Evolutionary conservation across 1,140 invertebrate genomes (phyloP).

Genomic region (Drosophila nannoptera): DNA sequence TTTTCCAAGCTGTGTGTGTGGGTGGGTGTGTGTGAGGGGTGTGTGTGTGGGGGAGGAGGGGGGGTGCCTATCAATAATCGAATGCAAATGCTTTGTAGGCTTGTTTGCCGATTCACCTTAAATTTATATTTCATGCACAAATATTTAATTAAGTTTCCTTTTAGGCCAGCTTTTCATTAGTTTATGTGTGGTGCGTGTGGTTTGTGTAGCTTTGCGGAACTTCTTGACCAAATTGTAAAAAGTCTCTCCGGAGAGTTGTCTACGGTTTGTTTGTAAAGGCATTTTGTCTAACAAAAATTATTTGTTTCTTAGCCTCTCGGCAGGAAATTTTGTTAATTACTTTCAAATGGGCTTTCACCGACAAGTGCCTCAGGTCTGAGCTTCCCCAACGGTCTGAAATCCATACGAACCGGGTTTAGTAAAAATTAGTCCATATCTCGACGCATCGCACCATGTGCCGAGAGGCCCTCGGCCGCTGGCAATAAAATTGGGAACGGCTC

Average conservation of each 20-base stretch:
- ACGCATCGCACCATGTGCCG: slow-evolving; percentile 1
- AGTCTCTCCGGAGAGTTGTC: slow-evolving; percentile 27
- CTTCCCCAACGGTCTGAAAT: background rate
- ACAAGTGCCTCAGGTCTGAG: slow-evolving; percentile 1
- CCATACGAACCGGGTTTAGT: too few species aligned
- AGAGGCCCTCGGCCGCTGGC: slow-evolving; percentile 28
- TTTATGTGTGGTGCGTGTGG: slow-evolving; percentile 24
- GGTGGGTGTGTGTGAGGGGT: too few species aligned
- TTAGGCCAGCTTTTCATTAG: slow-evolving; percentile 28
- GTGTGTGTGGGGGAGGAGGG: too few species aligned
- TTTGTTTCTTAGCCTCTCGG: slow-evolving; percentile 40
- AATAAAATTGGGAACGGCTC: slow-evolving; percentile 62
- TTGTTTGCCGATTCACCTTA: slow-evolving; percentile 24
- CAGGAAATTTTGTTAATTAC: slow-evolving; percentile 70
- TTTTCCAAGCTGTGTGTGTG: background rate
- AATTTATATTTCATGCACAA: slow-evolving; percentile 64
- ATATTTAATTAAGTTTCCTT: slow-evolving; percentile 69
- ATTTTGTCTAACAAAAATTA: slow-evolving; percentile 31
- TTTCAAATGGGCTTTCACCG: slow-evolving; percentile 44
- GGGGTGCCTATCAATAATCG: slow-evolving; percentile 53
- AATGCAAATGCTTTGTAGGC: slow-evolving; percentile 33
- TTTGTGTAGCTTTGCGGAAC: slow-evolving; percentile 30
- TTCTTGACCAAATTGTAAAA: slow-evolving; percentile 61
- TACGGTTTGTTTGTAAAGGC: slow-evolving; percentile 40
- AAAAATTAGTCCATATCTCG: too few species aligned